Percentiles rank a stretch among this genome's conserved stretches.
Evolutionary conservation across 2,113 vertebrate genomes (phyloP).

Genomic region (Nematolebias whitei): DNA sequence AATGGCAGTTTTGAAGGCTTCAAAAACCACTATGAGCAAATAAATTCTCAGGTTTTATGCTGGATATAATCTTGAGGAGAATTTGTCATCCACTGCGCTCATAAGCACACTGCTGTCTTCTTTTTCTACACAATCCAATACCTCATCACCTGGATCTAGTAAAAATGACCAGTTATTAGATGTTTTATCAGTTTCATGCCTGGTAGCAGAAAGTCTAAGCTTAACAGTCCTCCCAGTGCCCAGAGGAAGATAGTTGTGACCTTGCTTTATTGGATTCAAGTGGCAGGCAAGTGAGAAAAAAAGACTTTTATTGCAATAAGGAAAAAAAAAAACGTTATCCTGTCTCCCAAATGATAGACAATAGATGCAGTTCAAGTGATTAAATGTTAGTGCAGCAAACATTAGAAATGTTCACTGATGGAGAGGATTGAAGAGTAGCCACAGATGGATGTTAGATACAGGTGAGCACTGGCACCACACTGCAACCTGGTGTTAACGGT

Average conservation of each 20-base stretch:
- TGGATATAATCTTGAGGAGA: conserved; percentile 51
- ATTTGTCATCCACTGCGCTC: conserved; percentile 46
- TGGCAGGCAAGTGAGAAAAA: conserved; percentile 44
- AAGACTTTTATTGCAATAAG: conserved; percentile 51
- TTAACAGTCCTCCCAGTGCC: conserved; percentile 41
- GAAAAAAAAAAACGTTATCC: conserved; percentile 55
- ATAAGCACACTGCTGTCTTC: conserved; percentile 31
- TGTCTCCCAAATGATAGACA: conserved; percentile 36
- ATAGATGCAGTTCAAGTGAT: conserved; percentile 49
- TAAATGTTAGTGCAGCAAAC: conserved; percentile 48
- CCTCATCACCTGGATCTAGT: conserved; percentile 50
- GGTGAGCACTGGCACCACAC: conserved; percentile 71
- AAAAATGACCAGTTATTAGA: conserved; percentile 68
- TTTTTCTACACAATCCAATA: conserved; percentile 57
- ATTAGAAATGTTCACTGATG: conserved; percentile 35
- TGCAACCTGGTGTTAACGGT: conserved; percentile 73
- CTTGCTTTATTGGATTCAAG: conserved; percentile 69
- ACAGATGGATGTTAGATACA: conserved; percentile 66
- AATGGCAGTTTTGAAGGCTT: conserved; percentile 42
- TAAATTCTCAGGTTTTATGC: neutral
- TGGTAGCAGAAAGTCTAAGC: conserved; percentile 58
- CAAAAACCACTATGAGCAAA: conserved; percentile 20
- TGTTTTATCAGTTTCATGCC: conserved; percentile 54
- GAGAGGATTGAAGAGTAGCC: conserved; percentile 46
- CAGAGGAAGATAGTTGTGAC: conserved; percentile 51